A percentile compares a stretch with the other conserved stretches of the same genome.
These are phyloP conservation scores for Pomacea maculata DNA, from an alignment of 1,140 invertebrate species.

Conservation along the genomic window DNA sequence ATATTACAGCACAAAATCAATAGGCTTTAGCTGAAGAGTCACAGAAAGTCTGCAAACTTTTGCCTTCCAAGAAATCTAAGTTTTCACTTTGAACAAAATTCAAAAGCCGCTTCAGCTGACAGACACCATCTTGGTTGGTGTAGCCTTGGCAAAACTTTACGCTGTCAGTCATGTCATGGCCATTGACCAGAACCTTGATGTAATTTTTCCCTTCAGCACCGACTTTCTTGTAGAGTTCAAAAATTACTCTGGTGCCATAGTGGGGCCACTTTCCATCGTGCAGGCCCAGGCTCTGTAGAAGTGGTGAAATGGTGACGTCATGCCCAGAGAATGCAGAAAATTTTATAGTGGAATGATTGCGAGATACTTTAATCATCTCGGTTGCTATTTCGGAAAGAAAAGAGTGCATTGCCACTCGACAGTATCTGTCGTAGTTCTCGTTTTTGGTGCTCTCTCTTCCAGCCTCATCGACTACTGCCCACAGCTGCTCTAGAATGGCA, in stretches of 20 bases:
- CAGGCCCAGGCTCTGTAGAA: slow-evolving; percentile 81
- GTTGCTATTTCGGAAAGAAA: slow-evolving; percentile 66
- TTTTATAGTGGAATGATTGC: slow-evolving; percentile 80
- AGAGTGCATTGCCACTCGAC: slow-evolving; percentile 61
- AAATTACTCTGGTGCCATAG: slow-evolving; percentile 85
- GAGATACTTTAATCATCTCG: slow-evolving; percentile 78
- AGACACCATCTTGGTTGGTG: slow-evolving; percentile 37
- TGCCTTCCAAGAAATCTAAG: slow-evolving; percentile 7
- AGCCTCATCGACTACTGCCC: slow-evolving; percentile 53
- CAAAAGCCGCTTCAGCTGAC: slow-evolving; percentile 57
- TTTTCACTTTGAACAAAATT: slow-evolving; percentile 52
- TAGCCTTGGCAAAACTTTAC: slow-evolving; percentile 77
- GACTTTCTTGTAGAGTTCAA: slow-evolving; percentile 73
- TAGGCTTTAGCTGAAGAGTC: too few species aligned
- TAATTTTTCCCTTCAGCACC: slow-evolving; percentile 71
- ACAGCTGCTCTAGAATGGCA: slow-evolving; percentile 52
- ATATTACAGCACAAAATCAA: too few species aligned
- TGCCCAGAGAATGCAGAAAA: slow-evolving; percentile 90
- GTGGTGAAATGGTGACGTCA: slow-evolving; percentile 85
- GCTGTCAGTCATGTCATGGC: slow-evolving; percentile 83
- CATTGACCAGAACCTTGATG: slow-evolving; percentile 86
- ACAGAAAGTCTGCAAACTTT: too few species aligned
- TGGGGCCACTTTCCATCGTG: slow-evolving; percentile 71
- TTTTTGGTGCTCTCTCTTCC: slow-evolving; percentile 42
- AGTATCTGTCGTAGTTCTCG: slow-evolving; percentile 34